These are phyloP conservation scores for Darevskia mixta DNA, from an alignment of 2,797 vertebrate species.

Conservation along the genomic window DNA sequence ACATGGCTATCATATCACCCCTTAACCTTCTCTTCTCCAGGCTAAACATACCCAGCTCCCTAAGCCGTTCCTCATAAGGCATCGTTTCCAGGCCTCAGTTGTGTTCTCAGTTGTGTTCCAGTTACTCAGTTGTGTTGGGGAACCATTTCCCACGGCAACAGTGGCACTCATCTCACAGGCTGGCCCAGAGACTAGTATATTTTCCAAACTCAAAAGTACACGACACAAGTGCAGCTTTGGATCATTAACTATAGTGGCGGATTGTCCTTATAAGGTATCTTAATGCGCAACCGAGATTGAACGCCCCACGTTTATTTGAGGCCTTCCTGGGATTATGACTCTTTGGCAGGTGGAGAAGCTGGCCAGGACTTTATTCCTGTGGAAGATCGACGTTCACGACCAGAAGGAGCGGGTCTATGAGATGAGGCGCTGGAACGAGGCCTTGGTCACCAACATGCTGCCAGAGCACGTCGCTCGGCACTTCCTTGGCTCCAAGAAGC, in stretches of 20 bases:
- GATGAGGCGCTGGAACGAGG: conserved; percentile 95
- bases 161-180: background rate
- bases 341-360: conserved; percentile 88
- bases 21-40: too few species aligned
- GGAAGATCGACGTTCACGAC: conserved; percentile 92
- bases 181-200: background rate
- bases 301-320: background rate
- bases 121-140: background rate
- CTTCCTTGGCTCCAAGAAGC: conserved; percentile 93
- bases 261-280: too few species aligned
- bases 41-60: too few species aligned
- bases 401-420: conserved; percentile 95
- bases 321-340: too few species aligned
- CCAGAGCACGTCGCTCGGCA: conserved; percentile 90
- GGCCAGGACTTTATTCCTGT: conserved; percentile 91
- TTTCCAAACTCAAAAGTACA: background rate
- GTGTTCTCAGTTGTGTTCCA: too few species aligned
- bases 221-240: background rate
- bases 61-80: too few species aligned
- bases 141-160: background rate
- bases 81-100: too few species aligned
- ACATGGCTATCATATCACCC: too few species aligned
- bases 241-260: background rate
- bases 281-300: too few species aligned
- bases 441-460: conserved; percentile 95